These are phyloP conservation scores for Chromobotia macracanthus DNA, from an alignment of 2,797 vertebrate genomes.

Conservation along the genomic window DNA sequence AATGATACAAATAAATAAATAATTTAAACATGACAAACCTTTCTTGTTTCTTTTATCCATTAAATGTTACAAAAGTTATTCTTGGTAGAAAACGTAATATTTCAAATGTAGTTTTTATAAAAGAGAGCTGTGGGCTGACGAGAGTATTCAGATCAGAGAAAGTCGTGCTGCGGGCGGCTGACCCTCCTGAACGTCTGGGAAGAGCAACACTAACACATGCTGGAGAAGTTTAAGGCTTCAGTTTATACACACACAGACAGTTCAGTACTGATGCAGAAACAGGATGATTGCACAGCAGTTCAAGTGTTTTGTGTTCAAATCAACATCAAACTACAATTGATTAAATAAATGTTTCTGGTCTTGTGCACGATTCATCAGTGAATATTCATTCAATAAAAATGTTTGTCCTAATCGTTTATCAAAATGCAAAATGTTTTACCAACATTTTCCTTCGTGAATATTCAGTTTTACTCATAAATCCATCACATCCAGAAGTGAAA, in stretches of 20 bases:
- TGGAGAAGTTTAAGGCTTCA: slow-evolving; percentile 10
- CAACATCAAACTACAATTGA: too few species aligned
- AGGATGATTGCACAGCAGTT: too few species aligned
- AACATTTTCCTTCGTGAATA: too few species aligned
- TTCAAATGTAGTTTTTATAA: slow-evolving; percentile 56
- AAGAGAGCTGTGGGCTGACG: slow-evolving; percentile 50
- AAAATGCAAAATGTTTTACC: too few species aligned
- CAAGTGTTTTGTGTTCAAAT: too few species aligned
- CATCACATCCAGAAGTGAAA: not conserved
- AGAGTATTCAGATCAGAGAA: slow-evolving; percentile 40
- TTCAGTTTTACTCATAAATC: too few species aligned
- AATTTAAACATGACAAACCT: slow-evolving; percentile 57
- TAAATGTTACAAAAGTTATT: slow-evolving; percentile 61
- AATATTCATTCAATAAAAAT: too few species aligned
- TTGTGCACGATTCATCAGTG: too few species aligned
- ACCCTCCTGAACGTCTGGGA: slow-evolving; percentile 41
- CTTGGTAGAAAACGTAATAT: slow-evolving; percentile 55
- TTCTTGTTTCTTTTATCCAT: slow-evolving; percentile 45
- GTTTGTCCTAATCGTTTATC: too few species aligned
- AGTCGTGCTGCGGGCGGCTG: slow-evolving; percentile 1
- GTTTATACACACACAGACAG: too few species aligned
- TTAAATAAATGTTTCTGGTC: too few species aligned
- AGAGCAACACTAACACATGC: slow-evolving; percentile 10
- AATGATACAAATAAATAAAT: slow-evolving; percentile 60
- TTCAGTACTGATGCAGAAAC: too few species aligned